phyloP scores from a whole-genome alignment of 2,888 invertebrate species.

The Selenia dentaria region DNA sequence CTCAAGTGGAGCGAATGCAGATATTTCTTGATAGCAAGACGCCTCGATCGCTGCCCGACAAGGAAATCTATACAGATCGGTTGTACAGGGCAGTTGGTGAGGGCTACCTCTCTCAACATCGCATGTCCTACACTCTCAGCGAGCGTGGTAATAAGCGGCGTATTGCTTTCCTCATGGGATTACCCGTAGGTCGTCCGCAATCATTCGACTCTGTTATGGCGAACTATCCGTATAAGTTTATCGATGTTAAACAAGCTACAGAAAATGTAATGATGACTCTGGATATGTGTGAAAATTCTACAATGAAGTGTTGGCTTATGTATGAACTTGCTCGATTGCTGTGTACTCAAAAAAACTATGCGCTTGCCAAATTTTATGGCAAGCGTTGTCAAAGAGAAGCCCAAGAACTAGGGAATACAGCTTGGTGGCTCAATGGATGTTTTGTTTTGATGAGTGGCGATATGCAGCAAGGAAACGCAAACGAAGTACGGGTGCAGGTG shows the following conservation, averaged over 20 bases:
- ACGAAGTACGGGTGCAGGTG: slow-evolving; percentile 71
- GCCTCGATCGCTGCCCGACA: slow-evolving; percentile 69
- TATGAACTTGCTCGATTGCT: slow-evolving; percentile 72
- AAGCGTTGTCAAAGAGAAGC: slow-evolving; percentile 75
- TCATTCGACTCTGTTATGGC: slow-evolving; percentile 80
- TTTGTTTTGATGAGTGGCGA: slow-evolving; percentile 76
- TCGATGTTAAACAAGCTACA: slow-evolving; percentile 67
- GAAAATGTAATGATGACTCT: slow-evolving; percentile 59
- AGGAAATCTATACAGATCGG: slow-evolving; percentile 68
- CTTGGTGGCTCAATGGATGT: slow-evolving; percentile 76
- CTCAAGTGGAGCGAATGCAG: slow-evolving; percentile 76
- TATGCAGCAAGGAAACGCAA: slow-evolving; percentile 76
- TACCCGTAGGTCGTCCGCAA: slow-evolving; percentile 66
- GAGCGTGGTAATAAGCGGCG: slow-evolving; percentile 74
- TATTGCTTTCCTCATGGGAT: slow-evolving; percentile 75
- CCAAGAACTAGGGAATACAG: slow-evolving; percentile 59
- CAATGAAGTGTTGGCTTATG: slow-evolving; percentile 77
- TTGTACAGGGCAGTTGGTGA: slow-evolving; percentile 73
- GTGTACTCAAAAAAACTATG: slow-evolving; percentile 71
- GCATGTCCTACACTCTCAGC: slow-evolving; percentile 71
- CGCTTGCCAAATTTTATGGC: slow-evolving; percentile 73
- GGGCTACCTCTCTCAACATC: slow-evolving; percentile 68
- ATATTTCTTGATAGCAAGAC: slow-evolving; percentile 69
- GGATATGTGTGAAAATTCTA: slow-evolving; percentile 76
- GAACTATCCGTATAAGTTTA: slow-evolving; percentile 72